Evolutionary conservation across 2,888 invertebrate species (phyloP).

Genomic region (Oxytorus armatus): DNA sequence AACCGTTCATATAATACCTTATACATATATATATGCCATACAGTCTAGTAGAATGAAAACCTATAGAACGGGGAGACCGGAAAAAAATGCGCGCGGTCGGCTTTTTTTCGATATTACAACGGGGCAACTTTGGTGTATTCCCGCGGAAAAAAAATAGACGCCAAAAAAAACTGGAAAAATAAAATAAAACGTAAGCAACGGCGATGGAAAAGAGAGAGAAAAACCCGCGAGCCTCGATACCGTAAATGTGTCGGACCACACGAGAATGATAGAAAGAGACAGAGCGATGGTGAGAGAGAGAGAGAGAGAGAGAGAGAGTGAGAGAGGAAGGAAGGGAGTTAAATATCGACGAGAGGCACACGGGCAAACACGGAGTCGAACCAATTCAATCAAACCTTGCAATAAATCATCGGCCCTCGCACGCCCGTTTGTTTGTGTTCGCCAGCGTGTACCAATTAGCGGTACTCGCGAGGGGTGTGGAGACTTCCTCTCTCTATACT

Average conservation of each 20-base stretch:
- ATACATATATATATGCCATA: not conserved
- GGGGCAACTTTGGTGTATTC: conserved; percentile 31
- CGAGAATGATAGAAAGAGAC: conserved; percentile 47
- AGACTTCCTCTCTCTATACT: conserved; percentile 54
- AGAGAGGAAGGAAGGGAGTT: conserved; percentile 68
- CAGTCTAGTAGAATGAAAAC: conserved; percentile 7
- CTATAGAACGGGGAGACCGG: conserved; percentile 13
- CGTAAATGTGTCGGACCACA: conserved; percentile 9
- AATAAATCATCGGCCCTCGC: conserved; percentile 82
- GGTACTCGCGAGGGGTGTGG: conserved; percentile 68
- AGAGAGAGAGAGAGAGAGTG: conserved; percentile 38
- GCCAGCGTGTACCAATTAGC: conserved; percentile 80
- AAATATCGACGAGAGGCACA: conserved; percentile 76
- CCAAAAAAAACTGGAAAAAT: conserved; percentile 46
- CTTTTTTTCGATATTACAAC: conserved; percentile 76
- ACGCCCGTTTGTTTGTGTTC: conserved; percentile 78
- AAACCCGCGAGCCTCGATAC: no score
- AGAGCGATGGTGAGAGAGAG: conserved; percentile 36
- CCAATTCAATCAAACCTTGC: conserved; percentile 84
- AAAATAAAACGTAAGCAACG: conserved; percentile 55
- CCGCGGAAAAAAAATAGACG: conserved; percentile 47
- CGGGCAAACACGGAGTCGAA: conserved; percentile 79
- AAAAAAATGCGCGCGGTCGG: conserved; percentile 72
- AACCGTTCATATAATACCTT: conserved; percentile 21
- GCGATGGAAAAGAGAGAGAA: conserved; percentile 21